Evolutionary conservation across 2,113 vertebrate genomes (phyloP).

Genomic region (Phalacrocorax aristotelis): DNA sequence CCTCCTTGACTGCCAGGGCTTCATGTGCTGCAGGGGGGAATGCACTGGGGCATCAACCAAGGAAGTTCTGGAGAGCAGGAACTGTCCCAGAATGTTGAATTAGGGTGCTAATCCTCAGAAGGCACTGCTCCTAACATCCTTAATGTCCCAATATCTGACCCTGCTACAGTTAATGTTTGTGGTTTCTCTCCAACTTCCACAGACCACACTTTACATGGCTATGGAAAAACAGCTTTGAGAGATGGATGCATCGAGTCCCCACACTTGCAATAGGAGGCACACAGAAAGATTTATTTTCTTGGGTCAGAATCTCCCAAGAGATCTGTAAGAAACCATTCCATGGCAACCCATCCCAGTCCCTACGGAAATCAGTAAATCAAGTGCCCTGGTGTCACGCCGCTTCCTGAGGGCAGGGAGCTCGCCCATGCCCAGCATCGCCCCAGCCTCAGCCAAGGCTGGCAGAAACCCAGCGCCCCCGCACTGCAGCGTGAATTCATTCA

Average conservation of each 20-base stretch:
- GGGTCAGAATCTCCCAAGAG: not conserved
- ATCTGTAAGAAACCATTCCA: not conserved
- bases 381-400: not conserved
- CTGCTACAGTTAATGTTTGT: not conserved
- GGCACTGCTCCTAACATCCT: not conserved
- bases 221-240: not conserved
- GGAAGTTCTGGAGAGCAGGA: not conserved
- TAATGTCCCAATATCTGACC: not conserved
- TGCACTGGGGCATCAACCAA: not conserved
- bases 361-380: conserved; percentile 28
- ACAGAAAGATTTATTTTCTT: not conserved
- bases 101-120: not conserved
- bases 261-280: not conserved
- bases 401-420: not conserved
- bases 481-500: not conserved
- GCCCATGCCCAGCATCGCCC: not conserved
- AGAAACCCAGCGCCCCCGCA: not conserved
- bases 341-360: not conserved
- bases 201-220: not conserved
- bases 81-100: not conserved
- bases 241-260: not conserved
- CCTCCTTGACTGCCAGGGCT: not conserved
- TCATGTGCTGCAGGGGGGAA: not conserved
- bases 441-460: not conserved
- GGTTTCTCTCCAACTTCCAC: not conserved